Percentiles rank a stretch among this genome's conserved stretches.
Conservation (phyloP, 1,140 invertebrate genomes). For the Chelonus insularis region DNA sequence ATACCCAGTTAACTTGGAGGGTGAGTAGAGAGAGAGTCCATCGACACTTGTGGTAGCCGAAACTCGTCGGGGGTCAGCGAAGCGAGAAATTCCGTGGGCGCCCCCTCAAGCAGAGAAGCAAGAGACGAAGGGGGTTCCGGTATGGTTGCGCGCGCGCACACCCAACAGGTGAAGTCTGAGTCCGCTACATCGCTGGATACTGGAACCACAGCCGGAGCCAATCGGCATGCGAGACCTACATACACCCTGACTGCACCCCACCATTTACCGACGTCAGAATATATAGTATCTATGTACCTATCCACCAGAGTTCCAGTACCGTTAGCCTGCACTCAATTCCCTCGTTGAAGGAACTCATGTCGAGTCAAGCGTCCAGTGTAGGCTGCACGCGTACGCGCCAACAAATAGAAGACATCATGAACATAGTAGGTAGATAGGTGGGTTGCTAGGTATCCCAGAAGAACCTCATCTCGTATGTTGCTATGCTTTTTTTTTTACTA, state of each 20-base stretch:
- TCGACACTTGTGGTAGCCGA: slow-evolving; percentile 25
- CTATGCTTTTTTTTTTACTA: background rate
- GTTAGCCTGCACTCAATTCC: slow-evolving; percentile 22
- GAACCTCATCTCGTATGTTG: background rate
- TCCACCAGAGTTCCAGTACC: slow-evolving; percentile 31
- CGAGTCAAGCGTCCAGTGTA: slow-evolving; percentile 16
- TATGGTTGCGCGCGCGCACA: slow-evolving; percentile 14
- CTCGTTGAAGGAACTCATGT: slow-evolving; percentile 20
- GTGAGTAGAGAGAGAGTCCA: slow-evolving; percentile 16
- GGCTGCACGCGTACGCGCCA: background rate
- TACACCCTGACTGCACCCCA: slow-evolving; percentile 23
- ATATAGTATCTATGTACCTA: slow-evolving; percentile 10
- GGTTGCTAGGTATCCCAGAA: slow-evolving; percentile 10
- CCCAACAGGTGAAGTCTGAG: slow-evolving; percentile 19
- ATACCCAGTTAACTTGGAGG: too few relatives aligned
- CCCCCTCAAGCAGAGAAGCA: slow-evolving; percentile 13
- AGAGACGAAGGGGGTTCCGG: slow-evolving; percentile 28
- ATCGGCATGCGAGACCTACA: slow-evolving; percentile 34
- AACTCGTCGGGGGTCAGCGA: slow-evolving; percentile 28
- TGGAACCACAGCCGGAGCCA: slow-evolving; percentile 26
- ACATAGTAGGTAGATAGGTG: slow-evolving; percentile 4
- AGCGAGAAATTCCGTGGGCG: slow-evolving; percentile 33
- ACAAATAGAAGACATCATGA: too few relatives aligned
- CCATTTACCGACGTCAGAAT: slow-evolving; percentile 13
- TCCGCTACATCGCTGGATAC: background rate